Evolutionary conservation across 2,797 vertebrate genomes (phyloP), one percentile per base, ranked within the genome.

Genomic region (Anas bernieri): DNA sequence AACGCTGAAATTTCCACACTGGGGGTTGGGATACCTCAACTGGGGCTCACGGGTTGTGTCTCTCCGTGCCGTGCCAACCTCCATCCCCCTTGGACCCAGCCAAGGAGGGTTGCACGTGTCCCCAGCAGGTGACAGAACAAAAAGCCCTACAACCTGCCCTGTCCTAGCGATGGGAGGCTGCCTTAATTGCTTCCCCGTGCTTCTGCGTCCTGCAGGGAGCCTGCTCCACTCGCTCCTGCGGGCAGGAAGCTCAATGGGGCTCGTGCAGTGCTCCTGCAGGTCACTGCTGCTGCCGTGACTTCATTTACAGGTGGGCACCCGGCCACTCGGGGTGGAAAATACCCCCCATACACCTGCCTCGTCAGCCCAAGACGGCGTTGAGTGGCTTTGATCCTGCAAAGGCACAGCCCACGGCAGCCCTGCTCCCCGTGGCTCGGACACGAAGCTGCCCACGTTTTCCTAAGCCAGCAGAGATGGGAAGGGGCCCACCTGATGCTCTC

Each of bases 211-310:
- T 89, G 78, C 64, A 21, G 5, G 22, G 68, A 94, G 56, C 52
- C 52, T 92, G 45, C 21, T n/a, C 56, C 17, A 5, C 93, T 93
- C 45, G 54, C 73, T 96, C 70, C 46, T 2, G 2, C 70, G 86
- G 84, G 46, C 83, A 52, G 59, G 63, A 86, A 94, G 83, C 83
- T 95, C 92, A 82, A 82, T 83, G 88, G 73, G 90, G 1, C 69
- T 50, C 4, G 7, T 77, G 50, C 46, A 23, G 46, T 5, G 22
- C 58, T 59, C 33, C 58, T 11, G 33, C 59, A 35, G 35, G 59
- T 21, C 35, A 10, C 46, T 23, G 46, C 46, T 61, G 59, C 23
- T 15, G 25, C 26, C 11, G 59, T 39, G 25, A 28, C 59, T 17
- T 83, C 33, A 66, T 8, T 67, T 62, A 13, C 41, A 61, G 50